Evolutionary conservation across 2,797 vertebrate genomes (phyloP), one percentile per base, ranked within the genome.

Genomic region (Gallinago nigripennis): DNA sequence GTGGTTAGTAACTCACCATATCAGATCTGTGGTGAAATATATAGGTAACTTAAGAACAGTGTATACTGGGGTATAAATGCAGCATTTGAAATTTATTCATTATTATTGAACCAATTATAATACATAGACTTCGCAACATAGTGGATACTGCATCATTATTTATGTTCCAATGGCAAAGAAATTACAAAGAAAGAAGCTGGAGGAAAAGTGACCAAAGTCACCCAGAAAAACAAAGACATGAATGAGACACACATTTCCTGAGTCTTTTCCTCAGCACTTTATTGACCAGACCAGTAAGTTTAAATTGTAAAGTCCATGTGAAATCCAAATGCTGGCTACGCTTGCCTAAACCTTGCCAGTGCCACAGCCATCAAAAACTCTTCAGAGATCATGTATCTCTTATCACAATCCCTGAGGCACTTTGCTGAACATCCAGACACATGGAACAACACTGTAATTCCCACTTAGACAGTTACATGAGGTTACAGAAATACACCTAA

Each of bases 321-420:
- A 93, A 90, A 76, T 41, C 11, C 60, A 33, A 89, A 71, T 3
- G 2, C 4, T 24, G 30, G 12, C 2, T 53, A 27, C 12, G 23
- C 75, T 75, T 68, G 24, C 31, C 27, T 61, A 80, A 85, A 68
- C 2, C 8, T 80, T 68, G 5, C 2, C 15, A 48, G 20, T 24
- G 14, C 17, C 3, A 3, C 14, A 64, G 14, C 6, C 45, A 71
- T 11, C 8, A 70, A 19, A 3, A 53, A 24, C 31, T 82, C 66
- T 65, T 58, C 4, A 76, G 48, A 64, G 8, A 5, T 48, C 1
- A 0, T 35, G 2, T 35, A 30, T 25, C 10, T 76, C 46, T 30
- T 33, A 19, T 45, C 2, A 0, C 24, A 89, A 23, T 23, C 64
- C 12, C 33, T 30, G 23, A 31, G 18, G 3, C 9, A n/a, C 16